phyloP scores from a whole-genome alignment of 2,113 vertebrate genomes.

The Aptenodytes patagonicus region DNA sequence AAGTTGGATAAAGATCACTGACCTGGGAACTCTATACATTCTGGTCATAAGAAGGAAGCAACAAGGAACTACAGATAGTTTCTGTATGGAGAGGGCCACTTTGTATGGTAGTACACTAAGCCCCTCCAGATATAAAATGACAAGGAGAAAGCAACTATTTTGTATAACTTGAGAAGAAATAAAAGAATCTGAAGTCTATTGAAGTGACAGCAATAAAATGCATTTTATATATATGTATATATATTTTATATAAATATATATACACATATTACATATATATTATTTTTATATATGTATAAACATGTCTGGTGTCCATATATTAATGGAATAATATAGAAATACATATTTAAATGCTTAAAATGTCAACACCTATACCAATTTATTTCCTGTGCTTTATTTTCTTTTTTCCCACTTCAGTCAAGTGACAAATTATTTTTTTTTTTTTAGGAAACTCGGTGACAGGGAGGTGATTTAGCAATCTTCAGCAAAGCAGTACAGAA shows the following conservation, averaged over 20 bases:
- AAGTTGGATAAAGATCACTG: neutral
- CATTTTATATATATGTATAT: neutral
- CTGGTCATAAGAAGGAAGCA: neutral
- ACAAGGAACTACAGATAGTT: neutral
- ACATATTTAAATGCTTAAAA: neutral
- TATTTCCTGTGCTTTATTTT: neutral
- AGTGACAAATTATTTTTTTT: neutral
- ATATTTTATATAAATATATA: neutral
- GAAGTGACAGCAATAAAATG: neutral
- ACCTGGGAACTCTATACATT: neutral
- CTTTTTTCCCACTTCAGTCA: neutral
- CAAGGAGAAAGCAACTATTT: neutral
- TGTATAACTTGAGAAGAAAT: neutral
- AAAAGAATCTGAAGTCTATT: neutral
- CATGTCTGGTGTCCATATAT: neutral
- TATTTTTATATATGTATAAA: neutral
- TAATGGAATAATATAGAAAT: neutral
- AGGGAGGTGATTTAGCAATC: neutral
- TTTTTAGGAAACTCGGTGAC: neutral
- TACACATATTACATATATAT: neutral
- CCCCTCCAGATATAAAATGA: neutral
- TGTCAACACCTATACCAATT: neutral
- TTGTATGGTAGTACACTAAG: neutral
- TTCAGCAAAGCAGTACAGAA: neutral
- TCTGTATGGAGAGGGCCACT: neutral